These are phyloP conservation scores for Agrochola circellaris DNA, from an alignment of 2,888 invertebrate species.

Conservation along the genomic window DNA sequence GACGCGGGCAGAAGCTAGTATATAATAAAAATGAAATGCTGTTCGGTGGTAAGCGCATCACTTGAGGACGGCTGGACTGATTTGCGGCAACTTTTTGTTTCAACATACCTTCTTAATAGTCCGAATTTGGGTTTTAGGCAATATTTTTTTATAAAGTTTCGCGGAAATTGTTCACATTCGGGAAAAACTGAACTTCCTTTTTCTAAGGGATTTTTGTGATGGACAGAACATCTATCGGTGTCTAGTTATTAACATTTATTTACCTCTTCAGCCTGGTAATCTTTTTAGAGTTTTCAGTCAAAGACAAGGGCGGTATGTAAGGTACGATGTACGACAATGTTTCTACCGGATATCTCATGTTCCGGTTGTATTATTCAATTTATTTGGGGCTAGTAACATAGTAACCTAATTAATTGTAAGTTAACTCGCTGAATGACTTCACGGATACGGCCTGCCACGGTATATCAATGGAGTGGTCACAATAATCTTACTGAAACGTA, in stretches of 20 bases:
- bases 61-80: neutral
- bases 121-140: neutral
- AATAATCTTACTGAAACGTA: conserved; percentile 45
- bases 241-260: neutral
- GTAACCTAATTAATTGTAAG: neutral
- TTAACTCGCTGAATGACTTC: neutral
- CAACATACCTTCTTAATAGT: neutral
- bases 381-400: neutral
- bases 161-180: too few species aligned
- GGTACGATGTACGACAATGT: neutral
- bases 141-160: neutral
- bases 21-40: neutral
- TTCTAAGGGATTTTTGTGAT: neutral
- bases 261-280: neutral
- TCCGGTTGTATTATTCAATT: neutral
- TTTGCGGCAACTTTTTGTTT: neutral
- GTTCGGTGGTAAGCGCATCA: neutral
- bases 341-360: neutral
- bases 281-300: neutral
- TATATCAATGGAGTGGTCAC: conserved; percentile 5
- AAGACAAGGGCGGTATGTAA: neutral
- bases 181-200: neutral
- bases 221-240: neutral
- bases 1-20: too few species aligned
- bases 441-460: neutral